A percentile compares a stretch with the other conserved stretches of the same genome.
Evolutionary conservation across 2,888 invertebrate species (phyloP).

Genomic region (Oligia latruncula): DNA sequence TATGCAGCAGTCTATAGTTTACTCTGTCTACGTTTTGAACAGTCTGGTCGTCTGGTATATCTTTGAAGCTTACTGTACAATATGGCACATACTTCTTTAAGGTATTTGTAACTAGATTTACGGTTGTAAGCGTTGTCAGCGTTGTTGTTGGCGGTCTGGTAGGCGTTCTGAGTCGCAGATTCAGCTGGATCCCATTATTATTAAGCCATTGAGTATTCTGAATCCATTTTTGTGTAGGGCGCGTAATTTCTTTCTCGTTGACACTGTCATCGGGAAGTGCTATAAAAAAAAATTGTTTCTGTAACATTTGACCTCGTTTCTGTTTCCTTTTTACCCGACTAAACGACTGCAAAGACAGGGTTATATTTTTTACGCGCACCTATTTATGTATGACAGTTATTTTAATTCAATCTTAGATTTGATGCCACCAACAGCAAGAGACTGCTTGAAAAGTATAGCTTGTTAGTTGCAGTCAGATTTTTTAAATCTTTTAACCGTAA

Average conservation of each 20-base stretch:
- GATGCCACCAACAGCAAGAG: background rate
- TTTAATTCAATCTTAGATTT: background rate
- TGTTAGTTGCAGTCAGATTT: background rate
- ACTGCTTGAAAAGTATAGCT: background rate
- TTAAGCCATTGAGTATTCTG: background rate
- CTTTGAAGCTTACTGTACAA: background rate
- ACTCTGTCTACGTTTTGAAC: too few relatives aligned
- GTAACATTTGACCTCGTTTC: background rate
- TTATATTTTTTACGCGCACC: background rate
- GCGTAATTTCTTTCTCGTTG: background rate
- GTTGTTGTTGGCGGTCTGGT: too few relatives aligned
- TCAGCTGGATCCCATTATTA: background rate
- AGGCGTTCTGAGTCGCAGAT: background rate
- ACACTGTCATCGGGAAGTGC: slow-evolving; percentile 2
- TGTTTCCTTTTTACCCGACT: background rate
- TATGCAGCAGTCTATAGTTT: too few relatives aligned
- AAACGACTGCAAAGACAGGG: background rate
- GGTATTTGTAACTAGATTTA: fast-evolving
- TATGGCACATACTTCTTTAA: background rate
- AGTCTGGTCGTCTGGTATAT: background rate
- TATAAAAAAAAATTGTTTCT: slow-evolving; percentile 9
- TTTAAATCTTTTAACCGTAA: background rate
- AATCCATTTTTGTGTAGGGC: background rate
- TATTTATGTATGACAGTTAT: background rate
- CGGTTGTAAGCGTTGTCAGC: background rate